A percentile compares a stretch with the other conserved stretches of the same genome.
Conservation (phyloP, 2,113 vertebrate genomes). For the Charadrius vociferus region DNA sequence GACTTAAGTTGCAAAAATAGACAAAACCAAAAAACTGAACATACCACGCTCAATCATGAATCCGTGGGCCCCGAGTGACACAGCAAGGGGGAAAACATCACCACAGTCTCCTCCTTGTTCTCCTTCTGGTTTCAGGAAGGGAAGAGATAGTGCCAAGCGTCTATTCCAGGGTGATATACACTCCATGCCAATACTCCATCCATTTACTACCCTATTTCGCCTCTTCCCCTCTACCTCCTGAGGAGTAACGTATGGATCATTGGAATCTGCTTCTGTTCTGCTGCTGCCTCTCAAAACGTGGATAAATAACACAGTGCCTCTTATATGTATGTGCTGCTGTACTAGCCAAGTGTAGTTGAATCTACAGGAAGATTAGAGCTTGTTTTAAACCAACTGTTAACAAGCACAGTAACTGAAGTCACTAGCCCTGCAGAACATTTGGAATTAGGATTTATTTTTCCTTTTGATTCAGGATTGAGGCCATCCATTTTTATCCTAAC, state of each 20-base stretch:
- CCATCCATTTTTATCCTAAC: not conserved
- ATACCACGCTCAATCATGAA: not conserved
- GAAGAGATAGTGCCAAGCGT: not conserved
- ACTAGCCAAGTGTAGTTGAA: not conserved
- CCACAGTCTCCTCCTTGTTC: not conserved
- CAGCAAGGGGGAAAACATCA: not conserved
- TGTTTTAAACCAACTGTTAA: not conserved
- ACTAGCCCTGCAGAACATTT: not conserved
- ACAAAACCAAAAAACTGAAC: not conserved
- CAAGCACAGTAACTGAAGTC: not conserved
- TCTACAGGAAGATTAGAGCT: not conserved
- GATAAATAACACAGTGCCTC: not conserved
- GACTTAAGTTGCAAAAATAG: conserved; percentile 21
- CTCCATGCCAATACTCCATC: not conserved
- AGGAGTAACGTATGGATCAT: not conserved
- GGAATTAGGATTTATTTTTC: not conserved
- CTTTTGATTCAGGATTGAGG: not conserved
- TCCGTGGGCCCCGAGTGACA: not conserved
- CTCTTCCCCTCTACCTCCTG: not conserved
- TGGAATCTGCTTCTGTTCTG: not conserved
- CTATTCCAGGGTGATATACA: not conserved
- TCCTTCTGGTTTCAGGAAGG: not conserved
- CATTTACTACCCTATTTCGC: not conserved
- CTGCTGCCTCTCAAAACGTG: not conserved
- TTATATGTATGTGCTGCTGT: not conserved